These are phyloP conservation scores for Syrphus vitripennis DNA, from an alignment of 2,888 invertebrate genomes.

Conservation along the genomic window DNA sequence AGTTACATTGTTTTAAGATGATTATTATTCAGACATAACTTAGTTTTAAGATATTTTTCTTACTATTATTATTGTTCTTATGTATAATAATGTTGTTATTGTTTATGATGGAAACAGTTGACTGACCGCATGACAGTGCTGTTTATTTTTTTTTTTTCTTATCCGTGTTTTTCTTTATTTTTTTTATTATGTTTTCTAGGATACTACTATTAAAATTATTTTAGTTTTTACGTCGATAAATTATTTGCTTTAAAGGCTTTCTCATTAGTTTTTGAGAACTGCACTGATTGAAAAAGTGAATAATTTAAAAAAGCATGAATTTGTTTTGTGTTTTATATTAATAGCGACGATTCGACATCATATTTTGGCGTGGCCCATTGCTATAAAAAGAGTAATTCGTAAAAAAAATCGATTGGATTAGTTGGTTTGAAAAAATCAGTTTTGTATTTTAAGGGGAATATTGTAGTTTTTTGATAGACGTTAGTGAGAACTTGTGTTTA, in stretches of 20 bases:
- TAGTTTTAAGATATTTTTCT: slow-evolving; percentile 16
- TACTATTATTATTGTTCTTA: not conserved
- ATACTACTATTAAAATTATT: slow-evolving; percentile 50
- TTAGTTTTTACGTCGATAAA: slow-evolving; percentile 33
- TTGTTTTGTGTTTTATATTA: slow-evolving; percentile 72
- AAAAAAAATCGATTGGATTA: slow-evolving; percentile 69
- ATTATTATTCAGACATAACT: slow-evolving; percentile 34
- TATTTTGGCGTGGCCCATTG: slow-evolving; percentile 78
- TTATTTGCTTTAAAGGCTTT: slow-evolving; percentile 28
- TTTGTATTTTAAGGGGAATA: slow-evolving; percentile 20
- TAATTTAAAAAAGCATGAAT: slow-evolving; percentile 47
- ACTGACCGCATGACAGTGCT: slow-evolving; percentile 58
- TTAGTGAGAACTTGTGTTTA: slow-evolving; percentile 11
- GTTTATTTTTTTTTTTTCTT: not conserved
- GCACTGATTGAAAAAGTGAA: slow-evolving; percentile 39
- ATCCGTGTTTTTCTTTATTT: slow-evolving; percentile 25
- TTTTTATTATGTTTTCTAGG: slow-evolving; percentile 27
- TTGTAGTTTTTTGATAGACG: slow-evolving; percentile 15
- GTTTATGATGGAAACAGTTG: slow-evolving; percentile 15
- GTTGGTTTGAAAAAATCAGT: slow-evolving; percentile 41
- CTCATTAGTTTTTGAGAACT: slow-evolving; percentile 45
- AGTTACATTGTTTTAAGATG: slow-evolving; percentile 7
- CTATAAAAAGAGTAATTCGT: slow-evolving; percentile 74
- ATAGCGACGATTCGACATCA: slow-evolving; percentile 79
- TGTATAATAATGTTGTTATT: not conserved